Conservation (phyloP, 2,888 invertebrate species). For the Dasypogon diadema region DNA sequence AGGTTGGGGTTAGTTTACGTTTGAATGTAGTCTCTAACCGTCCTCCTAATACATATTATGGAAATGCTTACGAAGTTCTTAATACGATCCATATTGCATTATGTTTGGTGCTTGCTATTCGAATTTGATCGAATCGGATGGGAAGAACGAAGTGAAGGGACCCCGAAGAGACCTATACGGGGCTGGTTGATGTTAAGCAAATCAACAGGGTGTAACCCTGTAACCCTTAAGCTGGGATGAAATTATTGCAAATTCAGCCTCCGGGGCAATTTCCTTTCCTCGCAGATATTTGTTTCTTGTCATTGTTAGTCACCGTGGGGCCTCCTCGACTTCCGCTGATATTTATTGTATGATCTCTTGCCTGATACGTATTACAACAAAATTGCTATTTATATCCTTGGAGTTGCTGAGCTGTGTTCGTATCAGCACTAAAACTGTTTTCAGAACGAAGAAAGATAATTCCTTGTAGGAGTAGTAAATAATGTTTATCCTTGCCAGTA, state of each 20-base stretch:
- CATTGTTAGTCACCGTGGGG: conserved; percentile 10
- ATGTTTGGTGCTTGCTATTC: conserved; percentile 20
- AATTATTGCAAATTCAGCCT: conserved; percentile 48
- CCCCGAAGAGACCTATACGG: conserved; percentile 7
- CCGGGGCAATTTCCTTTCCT: conserved; percentile 23
- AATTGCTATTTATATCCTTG: background rate
- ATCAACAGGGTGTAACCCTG: conserved; percentile 38
- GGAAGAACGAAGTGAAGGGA: background rate
- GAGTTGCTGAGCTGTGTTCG: conserved; percentile 7
- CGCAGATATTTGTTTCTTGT: conserved; percentile 27
- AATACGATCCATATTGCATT: conserved; percentile 47
- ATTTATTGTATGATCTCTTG: conserved; percentile 17
- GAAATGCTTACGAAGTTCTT: conserved; percentile 46
- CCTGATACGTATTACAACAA: conserved; percentile 20
- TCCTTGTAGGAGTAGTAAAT: too few relatives aligned
- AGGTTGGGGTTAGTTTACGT: background rate
- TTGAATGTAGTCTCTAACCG: background rate
- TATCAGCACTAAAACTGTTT: conserved; percentile 7
- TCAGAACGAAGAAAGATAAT: too few relatives aligned
- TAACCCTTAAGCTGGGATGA: conserved; percentile 13
- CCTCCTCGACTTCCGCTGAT: background rate
- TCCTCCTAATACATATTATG: conserved; percentile 9
- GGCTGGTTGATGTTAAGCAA: conserved; percentile 32
- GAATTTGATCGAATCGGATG: conserved; percentile 24
- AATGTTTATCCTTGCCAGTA: too few relatives aligned